Evolutionary conservation across 2,113 vertebrate genomes (phyloP).

Genomic region (Anarrhichthys ocellatus): DNA sequence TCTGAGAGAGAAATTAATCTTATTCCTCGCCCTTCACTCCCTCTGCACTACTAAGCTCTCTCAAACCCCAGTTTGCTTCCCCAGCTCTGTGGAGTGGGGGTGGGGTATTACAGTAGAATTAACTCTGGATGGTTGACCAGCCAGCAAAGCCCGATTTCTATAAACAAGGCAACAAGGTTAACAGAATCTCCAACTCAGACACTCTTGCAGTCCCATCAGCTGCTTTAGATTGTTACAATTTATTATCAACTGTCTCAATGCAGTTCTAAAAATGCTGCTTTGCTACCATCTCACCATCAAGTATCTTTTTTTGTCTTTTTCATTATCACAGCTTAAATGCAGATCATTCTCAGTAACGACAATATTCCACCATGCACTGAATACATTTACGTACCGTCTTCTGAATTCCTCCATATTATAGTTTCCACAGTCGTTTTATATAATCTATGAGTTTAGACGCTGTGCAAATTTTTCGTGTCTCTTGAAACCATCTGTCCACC

Average conservation of each 20-base stretch:
- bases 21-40: constrained; percentile 80
- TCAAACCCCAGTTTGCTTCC: constrained; percentile 65
- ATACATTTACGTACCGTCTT: background rate
- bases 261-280: constrained; percentile 7
- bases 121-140: constrained; percentile 60
- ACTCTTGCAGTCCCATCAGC: background rate
- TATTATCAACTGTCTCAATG: background rate
- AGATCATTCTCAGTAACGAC: constrained; percentile 1
- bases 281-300: background rate
- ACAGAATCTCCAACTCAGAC: constrained; percentile 24
- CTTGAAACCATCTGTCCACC: constrained; percentile 59
- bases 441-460: constrained; percentile 17
- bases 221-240: constrained; percentile 10
- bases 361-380: background rate
- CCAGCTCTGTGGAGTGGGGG: constrained; percentile 59
- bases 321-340: background rate
- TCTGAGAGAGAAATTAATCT: constrained; percentile 81
- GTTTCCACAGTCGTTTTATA: constrained; percentile 29
- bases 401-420: background rate
- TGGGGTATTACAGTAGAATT: constrained; percentile 62
- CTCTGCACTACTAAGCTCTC: constrained; percentile 73
- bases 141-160: constrained; percentile 24
- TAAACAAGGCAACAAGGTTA: constrained; percentile 45
- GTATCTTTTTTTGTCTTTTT: background rate
- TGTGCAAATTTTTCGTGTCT: constrained; percentile 50